Conservation (phyloP, 2,113 vertebrate species). For the Himantopus leucocephalus region DNA sequence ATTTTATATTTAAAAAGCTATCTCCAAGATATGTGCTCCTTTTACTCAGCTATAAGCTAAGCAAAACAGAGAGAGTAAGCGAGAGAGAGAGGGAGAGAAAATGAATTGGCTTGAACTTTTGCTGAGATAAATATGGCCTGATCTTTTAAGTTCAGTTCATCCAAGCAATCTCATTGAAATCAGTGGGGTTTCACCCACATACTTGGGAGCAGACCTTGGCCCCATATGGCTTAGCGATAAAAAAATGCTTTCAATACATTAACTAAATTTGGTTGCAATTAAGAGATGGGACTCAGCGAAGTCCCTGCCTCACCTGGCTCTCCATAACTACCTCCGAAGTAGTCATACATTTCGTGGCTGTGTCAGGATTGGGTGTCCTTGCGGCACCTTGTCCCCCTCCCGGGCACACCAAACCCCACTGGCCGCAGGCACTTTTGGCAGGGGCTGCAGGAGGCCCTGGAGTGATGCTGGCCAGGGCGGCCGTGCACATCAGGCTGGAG, state of each 20-base stretch:
- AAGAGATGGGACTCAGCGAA: neutral
- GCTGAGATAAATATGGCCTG: constrained; percentile 40
- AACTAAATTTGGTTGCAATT: neutral
- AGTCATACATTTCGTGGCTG: rapidly evolving
- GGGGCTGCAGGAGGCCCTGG: neutral
- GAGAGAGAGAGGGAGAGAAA: neutral
- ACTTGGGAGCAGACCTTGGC: neutral
- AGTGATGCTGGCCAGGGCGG: rapidly evolving
- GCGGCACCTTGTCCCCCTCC: neutral
- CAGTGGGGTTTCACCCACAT: neutral
- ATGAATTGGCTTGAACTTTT: constrained; percentile 61
- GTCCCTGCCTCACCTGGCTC: neutral
- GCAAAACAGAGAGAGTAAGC: neutral
- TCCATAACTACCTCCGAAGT: neutral
- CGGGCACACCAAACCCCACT: rapidly evolving
- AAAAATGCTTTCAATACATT: neutral
- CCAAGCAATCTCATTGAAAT: neutral
- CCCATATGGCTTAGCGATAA: neutral
- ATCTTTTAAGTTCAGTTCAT: constrained; percentile 52
- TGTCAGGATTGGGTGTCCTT: neutral
- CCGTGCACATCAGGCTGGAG: rapidly evolving
- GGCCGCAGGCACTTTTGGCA: neutral
- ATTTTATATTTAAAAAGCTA: constrained; percentile 51
- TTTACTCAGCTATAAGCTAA: constrained; percentile 39
- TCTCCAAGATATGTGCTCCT: neutral